Base-by-base conservation (phyloP, 2,113 vertebrate species). In the Mohoua ochrocephala region DNA sequence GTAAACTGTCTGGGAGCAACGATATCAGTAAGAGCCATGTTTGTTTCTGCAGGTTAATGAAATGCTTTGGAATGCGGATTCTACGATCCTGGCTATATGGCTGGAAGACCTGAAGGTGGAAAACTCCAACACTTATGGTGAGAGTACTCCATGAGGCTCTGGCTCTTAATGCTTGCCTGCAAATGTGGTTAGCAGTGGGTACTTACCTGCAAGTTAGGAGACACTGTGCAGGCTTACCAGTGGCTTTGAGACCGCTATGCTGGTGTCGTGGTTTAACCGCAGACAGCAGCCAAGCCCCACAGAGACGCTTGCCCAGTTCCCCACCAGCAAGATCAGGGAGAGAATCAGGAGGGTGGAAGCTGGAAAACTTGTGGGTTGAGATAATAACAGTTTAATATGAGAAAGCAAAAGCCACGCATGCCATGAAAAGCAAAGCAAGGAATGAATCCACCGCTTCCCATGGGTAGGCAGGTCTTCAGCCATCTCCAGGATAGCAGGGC, bases 31-130 rank as follows among this genome's bases (percentile, higher is more conserved):
- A 68, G 19, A 85, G 33, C 23, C 9, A 0, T 80, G 21, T 92
- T 89, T 93, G 39, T 81, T 91, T 67, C 53, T 35, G 44, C 93
- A 99, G 99, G 99, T 99, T 71, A 99, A 98, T 85, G 98, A 99
- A 79, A 96, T 99, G 85, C 97, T 99, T 75, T 99, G 99, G 99
- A 99, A 99, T 97, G 97, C 96, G n/a, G 99, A 99, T 96, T 99
- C 99, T 59, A 97, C 98, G 0, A 94, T 99, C 73, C 95, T 99
- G 60, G 98, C 98, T 7, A 86, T 99, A 65, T 99, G 99, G 99
- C 93, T 99, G 61, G 99, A 99, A 96, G 99, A 99, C 52, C 91
- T 98, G 15, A 91, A 59, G 4, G 97, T 97, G 63, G 97, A 98
- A 45, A 95, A 95, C 3, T 79, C 96, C 30, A 89, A 54, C 67